Conservation (phyloP, 2,113 vertebrate genomes). For the Hippoglossus stenolepis region DNA sequence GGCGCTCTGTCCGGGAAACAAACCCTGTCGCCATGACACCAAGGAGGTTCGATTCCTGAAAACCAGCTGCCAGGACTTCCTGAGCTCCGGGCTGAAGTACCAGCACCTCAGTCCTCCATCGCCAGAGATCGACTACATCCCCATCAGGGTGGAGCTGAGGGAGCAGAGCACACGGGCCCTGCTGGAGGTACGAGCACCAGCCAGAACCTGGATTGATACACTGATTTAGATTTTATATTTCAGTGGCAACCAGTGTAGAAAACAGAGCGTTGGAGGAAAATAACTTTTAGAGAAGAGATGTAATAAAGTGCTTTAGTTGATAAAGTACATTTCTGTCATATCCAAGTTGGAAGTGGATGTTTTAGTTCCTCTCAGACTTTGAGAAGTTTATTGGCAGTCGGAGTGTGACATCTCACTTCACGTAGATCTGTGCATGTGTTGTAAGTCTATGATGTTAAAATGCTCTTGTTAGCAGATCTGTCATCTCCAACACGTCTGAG, state of each 20-base stretch:
- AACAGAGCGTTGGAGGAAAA: neutral
- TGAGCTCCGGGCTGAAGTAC: slow-evolving; percentile 76
- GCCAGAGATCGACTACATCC: slow-evolving; percentile 79
- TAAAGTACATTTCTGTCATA: slow-evolving; percentile 2
- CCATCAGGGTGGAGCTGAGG: slow-evolving; percentile 78
- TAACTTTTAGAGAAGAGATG: neutral
- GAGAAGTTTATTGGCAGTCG: slow-evolving; percentile 39
- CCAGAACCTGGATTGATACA: neutral
- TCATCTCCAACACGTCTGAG: slow-evolving; percentile 29
- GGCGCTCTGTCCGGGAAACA: slow-evolving; percentile 72
- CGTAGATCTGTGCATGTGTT: slow-evolving; percentile 5
- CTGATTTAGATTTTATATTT: neutral
- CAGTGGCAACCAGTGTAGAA: neutral
- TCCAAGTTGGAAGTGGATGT: slow-evolving; percentile 10
- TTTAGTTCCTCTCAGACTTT: neutral
- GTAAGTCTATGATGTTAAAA: neutral
- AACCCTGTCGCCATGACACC: slow-evolving; percentile 66
- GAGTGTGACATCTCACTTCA: slow-evolving; percentile 35
- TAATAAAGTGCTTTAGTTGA: neutral
- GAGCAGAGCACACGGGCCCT: slow-evolving; percentile 68
- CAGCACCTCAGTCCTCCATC: slow-evolving; percentile 79
- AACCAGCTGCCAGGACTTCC: slow-evolving; percentile 80
- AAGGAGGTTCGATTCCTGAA: slow-evolving; percentile 75
- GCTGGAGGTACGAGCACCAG: slow-evolving; percentile 65
- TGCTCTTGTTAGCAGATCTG: slow-evolving; percentile 18